phyloP scores from a whole-genome alignment of 1,140 invertebrate species.

The Leptinotarsa texana region DNA sequence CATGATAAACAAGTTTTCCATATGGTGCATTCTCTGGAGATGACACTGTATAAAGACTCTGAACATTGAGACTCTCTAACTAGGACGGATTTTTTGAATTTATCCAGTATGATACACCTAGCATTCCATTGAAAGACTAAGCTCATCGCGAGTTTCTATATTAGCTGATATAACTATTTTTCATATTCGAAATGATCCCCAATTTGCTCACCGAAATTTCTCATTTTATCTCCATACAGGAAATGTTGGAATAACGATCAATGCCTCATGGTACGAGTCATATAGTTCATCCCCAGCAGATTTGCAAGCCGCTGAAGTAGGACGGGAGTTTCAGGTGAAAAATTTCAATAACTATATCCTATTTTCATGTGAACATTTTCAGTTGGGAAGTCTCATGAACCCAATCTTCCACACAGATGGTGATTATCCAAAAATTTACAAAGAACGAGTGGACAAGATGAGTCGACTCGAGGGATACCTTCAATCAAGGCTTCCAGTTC shows the following conservation, averaged over 20 bases:
- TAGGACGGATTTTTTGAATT: no score
- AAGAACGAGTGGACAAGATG: conserved; percentile 58
- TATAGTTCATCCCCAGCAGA: conserved; percentile 53
- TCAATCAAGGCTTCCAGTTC: conserved; percentile 64
- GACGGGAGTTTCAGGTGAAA: conserved; percentile 51
- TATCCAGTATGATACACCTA: no score
- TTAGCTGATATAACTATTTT: no score
- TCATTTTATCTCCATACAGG: conserved; percentile 42
- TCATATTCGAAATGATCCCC: no score
- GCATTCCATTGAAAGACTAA: no score
- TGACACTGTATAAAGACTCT: no score
- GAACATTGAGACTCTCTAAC: no score
- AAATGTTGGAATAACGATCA: conserved; percentile 59
- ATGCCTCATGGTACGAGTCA: conserved; percentile 56
- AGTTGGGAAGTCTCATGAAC: conserved; percentile 67
- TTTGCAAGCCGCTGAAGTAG: conserved; percentile 57
- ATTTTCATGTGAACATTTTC: background rate
- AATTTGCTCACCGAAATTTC: background rate
- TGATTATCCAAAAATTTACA: conserved; percentile 64
- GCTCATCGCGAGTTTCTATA: no score
- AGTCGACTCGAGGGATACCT: conserved; percentile 58
- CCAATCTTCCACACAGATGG: conserved; percentile 64
- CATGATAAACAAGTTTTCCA: no score
- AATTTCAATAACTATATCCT: no score
- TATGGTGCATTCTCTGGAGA: no score